Evolutionary conservation across 2,113 vertebrate species (phyloP).

Genomic region (Agapornis roseicollis): DNA sequence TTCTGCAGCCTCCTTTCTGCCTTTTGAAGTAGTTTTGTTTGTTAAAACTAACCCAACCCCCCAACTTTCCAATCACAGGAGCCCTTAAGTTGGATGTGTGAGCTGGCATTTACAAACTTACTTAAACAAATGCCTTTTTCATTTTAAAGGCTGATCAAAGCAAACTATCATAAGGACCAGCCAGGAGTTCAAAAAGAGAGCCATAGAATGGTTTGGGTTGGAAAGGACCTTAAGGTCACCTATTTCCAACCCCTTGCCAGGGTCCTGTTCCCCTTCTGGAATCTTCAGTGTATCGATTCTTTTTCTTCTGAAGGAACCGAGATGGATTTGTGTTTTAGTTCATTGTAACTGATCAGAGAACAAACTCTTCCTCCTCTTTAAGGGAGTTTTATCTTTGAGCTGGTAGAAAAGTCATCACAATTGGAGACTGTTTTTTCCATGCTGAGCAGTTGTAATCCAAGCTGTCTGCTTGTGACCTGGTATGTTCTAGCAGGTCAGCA

Average conservation of each 20-base stretch:
- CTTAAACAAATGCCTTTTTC: background rate
- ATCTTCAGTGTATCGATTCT: background rate
- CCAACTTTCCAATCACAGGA: background rate
- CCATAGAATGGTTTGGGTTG: background rate
- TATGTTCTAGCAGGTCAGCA: background rate
- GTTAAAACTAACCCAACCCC: background rate
- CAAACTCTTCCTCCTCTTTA: background rate
- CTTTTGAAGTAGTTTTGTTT: background rate
- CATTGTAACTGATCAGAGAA: background rate
- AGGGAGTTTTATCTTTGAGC: background rate
- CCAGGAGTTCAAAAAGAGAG: background rate
- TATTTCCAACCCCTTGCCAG: background rate
- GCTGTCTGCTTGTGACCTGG: background rate
- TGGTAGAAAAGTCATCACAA: background rate
- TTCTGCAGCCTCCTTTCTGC: background rate
- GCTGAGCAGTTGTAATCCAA: background rate
- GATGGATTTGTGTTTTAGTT: background rate
- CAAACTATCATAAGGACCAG: background rate
- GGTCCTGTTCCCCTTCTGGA: background rate
- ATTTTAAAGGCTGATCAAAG: background rate
- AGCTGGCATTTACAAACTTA: background rate
- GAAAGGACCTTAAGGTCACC: background rate
- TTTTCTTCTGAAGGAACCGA: background rate
- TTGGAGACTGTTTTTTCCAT: background rate
- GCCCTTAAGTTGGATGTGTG: background rate